Evolutionary conservation across 2,113 vertebrate genomes (phyloP).

Genomic region (Zosterops pallidus): DNA sequence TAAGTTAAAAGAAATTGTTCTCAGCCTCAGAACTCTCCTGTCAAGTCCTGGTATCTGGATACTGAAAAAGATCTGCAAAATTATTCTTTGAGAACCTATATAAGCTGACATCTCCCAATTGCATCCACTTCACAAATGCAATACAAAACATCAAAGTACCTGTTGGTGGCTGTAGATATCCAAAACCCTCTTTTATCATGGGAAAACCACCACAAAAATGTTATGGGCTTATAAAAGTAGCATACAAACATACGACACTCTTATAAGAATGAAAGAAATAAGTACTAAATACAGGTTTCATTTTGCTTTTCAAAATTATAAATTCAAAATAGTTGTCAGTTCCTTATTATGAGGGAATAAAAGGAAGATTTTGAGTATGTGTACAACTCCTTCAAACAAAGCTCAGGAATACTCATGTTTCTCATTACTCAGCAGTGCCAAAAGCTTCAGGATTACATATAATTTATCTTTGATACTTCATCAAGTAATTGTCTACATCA

Average conservation of each 20-base stretch:
- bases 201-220: background rate
- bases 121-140: background rate
- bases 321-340: background rate
- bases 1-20: background rate
- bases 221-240: background rate
- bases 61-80: background rate
- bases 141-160: background rate
- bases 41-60: background rate
- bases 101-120: background rate
- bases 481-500: background rate
- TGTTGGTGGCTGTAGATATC: background rate
- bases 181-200: background rate
- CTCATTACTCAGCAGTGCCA: background rate
- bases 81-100: background rate
- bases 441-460: background rate
- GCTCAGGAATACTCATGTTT: background rate
- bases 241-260: background rate
- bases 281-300: background rate
- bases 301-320: background rate
- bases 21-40: background rate
- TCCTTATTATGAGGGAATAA: background rate
- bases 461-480: conserved; percentile 9
- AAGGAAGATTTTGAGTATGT: background rate
- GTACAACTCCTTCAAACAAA: background rate
- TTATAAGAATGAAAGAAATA: background rate